A percentile compares a stretch with the other conserved stretches of the same genome.
Evolutionary conservation across 92 coral and sea anemone genomes (phyloP).

Genomic region (Umimayanthus chanpuru): DNA sequence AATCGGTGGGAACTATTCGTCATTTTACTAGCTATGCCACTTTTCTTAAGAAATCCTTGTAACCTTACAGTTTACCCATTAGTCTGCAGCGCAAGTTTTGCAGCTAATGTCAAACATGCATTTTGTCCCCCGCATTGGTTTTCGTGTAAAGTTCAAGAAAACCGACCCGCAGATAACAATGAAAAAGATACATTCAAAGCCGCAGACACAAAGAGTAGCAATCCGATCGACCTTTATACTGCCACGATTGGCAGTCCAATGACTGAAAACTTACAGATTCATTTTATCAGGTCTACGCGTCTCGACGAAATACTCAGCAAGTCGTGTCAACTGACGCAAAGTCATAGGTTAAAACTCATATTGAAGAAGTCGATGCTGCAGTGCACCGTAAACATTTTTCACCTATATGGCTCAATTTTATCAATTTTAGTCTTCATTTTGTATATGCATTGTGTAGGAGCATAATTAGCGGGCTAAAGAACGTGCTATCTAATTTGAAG

Average conservation of each 20-base stretch:
- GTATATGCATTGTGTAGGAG: background rate
- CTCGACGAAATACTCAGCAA: background rate
- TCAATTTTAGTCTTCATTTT: background rate
- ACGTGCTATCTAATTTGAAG: background rate
- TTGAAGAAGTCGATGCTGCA: background rate
- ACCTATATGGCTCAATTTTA: background rate
- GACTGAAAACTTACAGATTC: slow-evolving; percentile 9
- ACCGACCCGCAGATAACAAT: background rate
- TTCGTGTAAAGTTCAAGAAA: background rate
- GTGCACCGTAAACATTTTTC: slow-evolving; percentile 5
- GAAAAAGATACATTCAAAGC: no score
- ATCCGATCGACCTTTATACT: background rate
- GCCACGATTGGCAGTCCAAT: background rate
- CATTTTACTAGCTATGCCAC: background rate
- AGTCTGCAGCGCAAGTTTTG: background rate
- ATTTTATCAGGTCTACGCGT: background rate
- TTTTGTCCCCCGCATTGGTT: background rate
- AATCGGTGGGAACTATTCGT: background rate
- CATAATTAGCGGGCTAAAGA: background rate
- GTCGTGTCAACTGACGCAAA: background rate
- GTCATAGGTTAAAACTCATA: background rate
- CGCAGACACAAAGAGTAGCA: background rate
- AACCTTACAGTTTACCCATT: background rate
- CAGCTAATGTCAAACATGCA: background rate
- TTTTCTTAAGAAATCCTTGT: no score